phyloP scores from a whole-genome alignment of 2,888 invertebrate genomes.

The Orchesella flavescens region DNA sequence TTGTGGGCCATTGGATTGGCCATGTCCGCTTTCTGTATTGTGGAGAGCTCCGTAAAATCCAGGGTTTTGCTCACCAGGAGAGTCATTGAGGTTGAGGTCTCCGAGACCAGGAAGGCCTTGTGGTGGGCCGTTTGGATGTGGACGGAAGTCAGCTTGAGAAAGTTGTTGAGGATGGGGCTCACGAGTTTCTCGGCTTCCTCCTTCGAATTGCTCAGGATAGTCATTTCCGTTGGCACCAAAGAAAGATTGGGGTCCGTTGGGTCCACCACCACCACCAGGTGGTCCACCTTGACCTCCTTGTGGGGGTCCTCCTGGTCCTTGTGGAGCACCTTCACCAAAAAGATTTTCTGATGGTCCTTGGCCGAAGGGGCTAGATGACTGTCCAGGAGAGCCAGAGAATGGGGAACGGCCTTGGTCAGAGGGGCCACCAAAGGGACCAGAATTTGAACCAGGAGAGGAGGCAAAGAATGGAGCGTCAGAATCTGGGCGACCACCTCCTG shows the following conservation, averaged over 20 bases:
- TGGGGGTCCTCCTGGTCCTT: not conserved
- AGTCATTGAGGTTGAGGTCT: not conserved
- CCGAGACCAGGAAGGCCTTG: conserved; percentile 19
- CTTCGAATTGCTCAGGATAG: conserved; percentile 68
- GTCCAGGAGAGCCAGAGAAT: not conserved
- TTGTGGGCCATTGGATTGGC: conserved; percentile 18
- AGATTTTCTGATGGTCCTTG: conserved; percentile 5
- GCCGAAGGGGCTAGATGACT: conserved; percentile 1
- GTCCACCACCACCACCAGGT: conserved; percentile 11
- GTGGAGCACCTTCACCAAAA: not conserved
- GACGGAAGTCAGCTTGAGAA: conserved; percentile 13
- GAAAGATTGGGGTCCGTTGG: conserved; percentile 38
- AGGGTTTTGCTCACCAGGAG: conserved; percentile 33
- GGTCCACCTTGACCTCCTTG: conserved; percentile 29
- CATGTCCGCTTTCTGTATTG: conserved; percentile 6
- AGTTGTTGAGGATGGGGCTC: conserved; percentile 35
- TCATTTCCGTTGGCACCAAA: conserved; percentile 54
- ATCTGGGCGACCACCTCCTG: not conserved
- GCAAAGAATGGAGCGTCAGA: conserved; percentile 35
- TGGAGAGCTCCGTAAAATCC: conserved; percentile 40
- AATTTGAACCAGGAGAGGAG: not conserved
- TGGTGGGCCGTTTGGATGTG: conserved; percentile 44
- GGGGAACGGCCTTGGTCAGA: conserved; percentile 29
- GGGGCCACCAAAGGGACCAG: not conserved
- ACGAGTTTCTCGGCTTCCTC: conserved; percentile 63